Evolutionary conservation across 2,888 invertebrate species (phyloP).

Genomic region (Lumbricus terrestris): DNA sequence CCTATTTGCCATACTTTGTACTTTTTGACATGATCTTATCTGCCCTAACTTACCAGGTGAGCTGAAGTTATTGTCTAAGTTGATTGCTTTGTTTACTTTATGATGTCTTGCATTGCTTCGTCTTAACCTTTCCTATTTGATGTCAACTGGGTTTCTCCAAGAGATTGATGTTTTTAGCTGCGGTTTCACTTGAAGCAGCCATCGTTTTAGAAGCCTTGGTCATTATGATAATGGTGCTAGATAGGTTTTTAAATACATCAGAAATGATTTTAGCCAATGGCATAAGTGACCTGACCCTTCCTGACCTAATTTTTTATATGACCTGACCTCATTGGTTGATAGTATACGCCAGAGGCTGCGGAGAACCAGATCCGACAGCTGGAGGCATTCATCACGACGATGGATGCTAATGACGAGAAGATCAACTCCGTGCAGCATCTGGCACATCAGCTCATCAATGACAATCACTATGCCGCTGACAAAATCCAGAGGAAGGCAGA

Average conservation of each 20-base stretch:
- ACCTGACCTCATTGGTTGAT: slow-evolving; percentile 25
- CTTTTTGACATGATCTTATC: no score
- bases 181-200: no score
- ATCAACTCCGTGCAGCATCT: slow-evolving; percentile 94
- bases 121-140: no score
- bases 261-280: background rate
- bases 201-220: no score
- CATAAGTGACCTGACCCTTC: background rate
- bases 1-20: no score
- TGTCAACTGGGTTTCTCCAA: no score
- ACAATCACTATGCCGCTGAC: slow-evolving; percentile 92
- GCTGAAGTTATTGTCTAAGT: no score
- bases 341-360: slow-evolving; percentile 87
- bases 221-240: background rate
- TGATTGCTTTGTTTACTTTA: no score
- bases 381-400: slow-evolving; percentile 97
- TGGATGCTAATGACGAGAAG: slow-evolving; percentile 99
- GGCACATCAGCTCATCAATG: slow-evolving; percentile 80
- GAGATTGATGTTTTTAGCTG: no score
- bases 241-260: no score
- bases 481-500: slow-evolving; percentile 95
- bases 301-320: background rate
- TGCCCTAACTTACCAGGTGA: no score
- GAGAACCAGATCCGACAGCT: slow-evolving; percentile 95
- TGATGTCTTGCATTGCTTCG: no score